These are phyloP conservation scores for Sakesphorus luctuosus DNA, from an alignment of 2,113 vertebrate species.

Conservation along the genomic window DNA sequence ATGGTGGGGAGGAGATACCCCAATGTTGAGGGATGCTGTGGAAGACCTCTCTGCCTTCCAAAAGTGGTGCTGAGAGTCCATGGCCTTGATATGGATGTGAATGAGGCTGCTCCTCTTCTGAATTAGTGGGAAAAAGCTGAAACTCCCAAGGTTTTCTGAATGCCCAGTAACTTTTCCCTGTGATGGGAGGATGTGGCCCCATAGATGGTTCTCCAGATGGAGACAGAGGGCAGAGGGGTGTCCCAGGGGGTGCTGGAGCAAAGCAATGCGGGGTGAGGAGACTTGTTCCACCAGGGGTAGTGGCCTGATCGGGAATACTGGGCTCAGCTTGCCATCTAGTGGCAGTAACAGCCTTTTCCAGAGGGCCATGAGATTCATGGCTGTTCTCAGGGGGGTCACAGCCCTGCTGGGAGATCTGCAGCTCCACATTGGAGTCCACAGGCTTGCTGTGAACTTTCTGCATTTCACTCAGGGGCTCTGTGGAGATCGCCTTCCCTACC, in stretches of 20 bases:
- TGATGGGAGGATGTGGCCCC: background rate
- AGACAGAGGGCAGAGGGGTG: background rate
- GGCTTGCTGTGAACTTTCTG: background rate
- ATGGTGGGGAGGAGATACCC: background rate
- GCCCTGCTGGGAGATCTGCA: background rate
- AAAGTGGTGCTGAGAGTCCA: too few relatives aligned
- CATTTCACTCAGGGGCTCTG: rapidly evolving
- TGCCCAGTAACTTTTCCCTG: rapidly evolving
- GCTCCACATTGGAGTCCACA: rapidly evolving
- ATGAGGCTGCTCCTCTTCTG: background rate
- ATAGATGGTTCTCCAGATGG: background rate
- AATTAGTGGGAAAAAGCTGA: background rate
- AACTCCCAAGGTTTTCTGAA: background rate
- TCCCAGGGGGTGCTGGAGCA: background rate
- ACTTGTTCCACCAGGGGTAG: background rate
- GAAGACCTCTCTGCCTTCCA: background rate
- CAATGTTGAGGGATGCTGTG: background rate
- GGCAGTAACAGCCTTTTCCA: background rate
- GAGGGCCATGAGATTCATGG: rapidly evolving
- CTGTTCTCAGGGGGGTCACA: rapidly evolving
- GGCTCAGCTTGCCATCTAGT: conserved; percentile 63
- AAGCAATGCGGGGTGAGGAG: rapidly evolving
- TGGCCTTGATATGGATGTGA: rapidly evolving
- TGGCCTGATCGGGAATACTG: rapidly evolving
- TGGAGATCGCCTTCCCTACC: background rate